These are phyloP conservation scores for Lepetodrilus schrolli DNA, from an alignment of 2,888 invertebrate species.

Conservation along the genomic window DNA sequence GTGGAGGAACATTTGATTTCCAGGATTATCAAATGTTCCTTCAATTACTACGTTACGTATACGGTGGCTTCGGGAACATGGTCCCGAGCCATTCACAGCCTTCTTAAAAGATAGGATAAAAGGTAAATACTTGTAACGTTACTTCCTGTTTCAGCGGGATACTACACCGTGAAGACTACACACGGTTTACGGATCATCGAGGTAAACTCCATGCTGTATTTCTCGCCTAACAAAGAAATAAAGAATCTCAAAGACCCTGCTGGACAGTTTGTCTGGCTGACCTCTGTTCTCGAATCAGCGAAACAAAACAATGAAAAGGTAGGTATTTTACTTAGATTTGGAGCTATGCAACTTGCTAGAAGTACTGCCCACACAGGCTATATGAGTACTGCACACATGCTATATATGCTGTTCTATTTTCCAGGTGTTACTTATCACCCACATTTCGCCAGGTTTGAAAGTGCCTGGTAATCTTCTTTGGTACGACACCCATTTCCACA, in stretches of 20 bases:
- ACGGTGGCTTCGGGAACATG: background rate
- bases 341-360: no score
- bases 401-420: background rate
- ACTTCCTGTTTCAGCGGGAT: conserved; percentile 81
- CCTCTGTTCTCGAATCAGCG: conserved; percentile 83
- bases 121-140: background rate
- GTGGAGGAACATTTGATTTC: background rate
- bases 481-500: conserved; percentile 72
- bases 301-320: no score
- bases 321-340: no score
- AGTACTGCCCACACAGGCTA: no score
- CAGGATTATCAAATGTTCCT: background rate
- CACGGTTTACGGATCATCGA: conserved; percentile 88
- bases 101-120: no score
- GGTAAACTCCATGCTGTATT: conserved; percentile 91
- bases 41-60: background rate
- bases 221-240: conserved; percentile 68
- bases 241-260: conserved; percentile 79
- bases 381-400: no score
- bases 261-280: conserved; percentile 90
- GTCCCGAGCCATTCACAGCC: no score
- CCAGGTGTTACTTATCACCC: conserved; percentile 91
- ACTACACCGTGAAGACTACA: conserved; percentile 88
- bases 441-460: conserved; percentile 77
- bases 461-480: conserved; percentile 63